Conservation (phyloP, 1,140 invertebrate species). For the Maniola jurtina region DNA sequence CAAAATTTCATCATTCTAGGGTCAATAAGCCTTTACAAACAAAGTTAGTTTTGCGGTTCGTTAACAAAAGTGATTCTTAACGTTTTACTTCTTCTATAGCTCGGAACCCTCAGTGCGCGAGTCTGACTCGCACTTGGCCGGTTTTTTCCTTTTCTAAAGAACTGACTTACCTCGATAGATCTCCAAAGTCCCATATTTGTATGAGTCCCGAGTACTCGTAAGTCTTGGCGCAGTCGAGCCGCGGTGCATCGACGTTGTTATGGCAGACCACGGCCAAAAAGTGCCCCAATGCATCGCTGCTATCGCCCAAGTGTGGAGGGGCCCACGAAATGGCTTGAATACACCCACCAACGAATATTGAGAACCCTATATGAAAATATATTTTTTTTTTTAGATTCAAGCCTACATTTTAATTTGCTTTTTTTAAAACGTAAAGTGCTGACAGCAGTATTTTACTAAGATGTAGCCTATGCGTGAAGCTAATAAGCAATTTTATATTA, state of each 20-base stretch:
- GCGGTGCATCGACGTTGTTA: slow-evolving; percentile 39
- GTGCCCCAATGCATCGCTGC: slow-evolving; percentile 1
- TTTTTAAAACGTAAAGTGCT: too few relatives aligned
- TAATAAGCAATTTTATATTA: too few relatives aligned
- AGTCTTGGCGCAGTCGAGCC: slow-evolving; percentile 15
- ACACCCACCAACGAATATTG: slow-evolving; percentile 46
- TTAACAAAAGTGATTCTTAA: too few relatives aligned
- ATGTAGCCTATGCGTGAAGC: too few relatives aligned
- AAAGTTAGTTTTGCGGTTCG: too few relatives aligned
- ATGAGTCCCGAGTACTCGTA: slow-evolving; percentile 31
- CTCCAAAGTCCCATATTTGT: slow-evolving; percentile 56
- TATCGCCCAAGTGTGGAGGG: slow-evolving; percentile 21
- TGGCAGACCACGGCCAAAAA: slow-evolving; percentile 41
- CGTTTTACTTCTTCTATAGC: too few relatives aligned
- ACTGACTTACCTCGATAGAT: slow-evolving; percentile 25
- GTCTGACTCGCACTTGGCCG: too few relatives aligned
- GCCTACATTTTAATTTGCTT: neutral
- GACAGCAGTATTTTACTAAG: too few relatives aligned
- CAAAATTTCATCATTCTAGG: too few relatives aligned
- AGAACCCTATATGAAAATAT: slow-evolving; percentile 8
- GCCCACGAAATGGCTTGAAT: slow-evolving; percentile 50
- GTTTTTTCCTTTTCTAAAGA: too few relatives aligned
- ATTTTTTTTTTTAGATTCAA: neutral
- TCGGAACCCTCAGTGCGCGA: too few relatives aligned
- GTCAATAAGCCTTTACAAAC: too few relatives aligned